Evolutionary conservation across 2,888 invertebrate genomes (phyloP).

Genomic region (Phorcus lineatus): DNA sequence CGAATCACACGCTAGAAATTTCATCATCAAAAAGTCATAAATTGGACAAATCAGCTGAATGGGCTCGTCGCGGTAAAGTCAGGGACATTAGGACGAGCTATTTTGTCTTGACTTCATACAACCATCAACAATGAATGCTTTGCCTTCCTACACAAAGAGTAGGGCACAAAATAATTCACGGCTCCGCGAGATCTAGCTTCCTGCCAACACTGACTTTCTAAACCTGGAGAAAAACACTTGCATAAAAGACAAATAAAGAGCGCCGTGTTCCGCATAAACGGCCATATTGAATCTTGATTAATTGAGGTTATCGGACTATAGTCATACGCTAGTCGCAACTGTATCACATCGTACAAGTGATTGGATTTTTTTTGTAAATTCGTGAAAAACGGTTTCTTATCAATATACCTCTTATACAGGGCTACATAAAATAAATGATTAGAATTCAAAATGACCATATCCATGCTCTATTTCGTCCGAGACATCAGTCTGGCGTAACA

Average conservation of each 20-base stretch:
- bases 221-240: background rate
- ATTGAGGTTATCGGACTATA: background rate
- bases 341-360: too few relatives aligned
- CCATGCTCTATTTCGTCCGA: too few relatives aligned
- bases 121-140: background rate
- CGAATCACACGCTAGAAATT: constrained; percentile 12
- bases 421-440: too few relatives aligned
- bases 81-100: constrained; percentile 16
- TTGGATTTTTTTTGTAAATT: too few relatives aligned
- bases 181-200: background rate
- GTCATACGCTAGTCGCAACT: too few relatives aligned
- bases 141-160: constrained; percentile 1
- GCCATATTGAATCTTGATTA: background rate
- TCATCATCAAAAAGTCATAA: constrained; percentile 26
- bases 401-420: too few relatives aligned
- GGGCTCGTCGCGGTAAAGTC: constrained; percentile 22
- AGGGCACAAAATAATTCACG: background rate
- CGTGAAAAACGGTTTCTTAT: too few relatives aligned
- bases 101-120: constrained; percentile 19
- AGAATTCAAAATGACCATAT: too few relatives aligned
- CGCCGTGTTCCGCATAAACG: constrained; percentile 6
- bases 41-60: constrained; percentile 22
- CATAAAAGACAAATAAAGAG: background rate
- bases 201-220: background rate
- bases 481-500: too few relatives aligned